Evolutionary conservation across 2,797 vertebrate genomes (phyloP), one percentile per base, ranked within the genome.

Genomic region (Silurus lanzhouensis): DNA sequence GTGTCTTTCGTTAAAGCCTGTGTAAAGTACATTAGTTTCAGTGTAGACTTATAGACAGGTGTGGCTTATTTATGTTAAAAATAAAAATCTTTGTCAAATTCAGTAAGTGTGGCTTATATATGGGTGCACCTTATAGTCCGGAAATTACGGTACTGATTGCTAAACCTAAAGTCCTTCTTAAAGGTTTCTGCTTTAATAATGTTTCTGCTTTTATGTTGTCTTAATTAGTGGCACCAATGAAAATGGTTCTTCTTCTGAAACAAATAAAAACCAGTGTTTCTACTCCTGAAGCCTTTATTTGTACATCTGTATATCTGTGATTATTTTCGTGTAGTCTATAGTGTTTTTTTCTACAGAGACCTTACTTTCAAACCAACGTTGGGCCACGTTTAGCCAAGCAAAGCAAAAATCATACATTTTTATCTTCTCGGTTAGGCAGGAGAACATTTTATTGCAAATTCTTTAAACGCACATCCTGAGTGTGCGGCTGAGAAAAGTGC

Each of bases 321-420:
- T 46, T 44, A 25, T 38, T 14, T 64, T 79, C 77, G 20, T 0
- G 22, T 80, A 52, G 22, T 4, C 7, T 66, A 61, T 44, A 61
- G 3, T 61, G 12, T 0, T 44, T 66, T 66, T 48, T 80, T 64
- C 22, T 38, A 81, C 14, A 48, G 38, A 66, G 44, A 48, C 44
- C 31, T 79, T 79, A 15, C 58, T 63, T 81, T 81, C 38, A 52
- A 52, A 66, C 14, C 44, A 27, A 66, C 25, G 44, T 48, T 66
- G 61, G 61, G 61, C 61, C 76, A 44, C 0, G 2, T 52, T 52
- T 14, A 78, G 57, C 57, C 77, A 64, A 81, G 15, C 61, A 48
- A 66, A 80, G 78, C 78, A 66, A 66, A 66, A 66, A 52, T 81
- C 60, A 48, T 81, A 20, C 78, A 81, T 81, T 66, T 81, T 81